These are phyloP conservation scores for Semnornis frantzii DNA, from an alignment of 2,113 vertebrate species.

Conservation along the genomic window DNA sequence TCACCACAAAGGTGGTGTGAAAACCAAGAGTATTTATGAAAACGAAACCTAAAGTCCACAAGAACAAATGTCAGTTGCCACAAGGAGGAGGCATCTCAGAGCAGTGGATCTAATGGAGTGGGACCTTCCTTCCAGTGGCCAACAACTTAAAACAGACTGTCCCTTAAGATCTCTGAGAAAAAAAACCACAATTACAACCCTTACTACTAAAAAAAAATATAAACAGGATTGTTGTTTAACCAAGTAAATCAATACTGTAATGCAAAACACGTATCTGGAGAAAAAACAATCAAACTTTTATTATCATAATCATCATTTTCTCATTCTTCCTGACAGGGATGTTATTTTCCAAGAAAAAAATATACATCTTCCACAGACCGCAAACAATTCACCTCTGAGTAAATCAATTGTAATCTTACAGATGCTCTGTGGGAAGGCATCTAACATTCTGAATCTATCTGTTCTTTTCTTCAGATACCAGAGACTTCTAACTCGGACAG, in stretches of 20 bases:
- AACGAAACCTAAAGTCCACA: background rate
- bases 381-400: background rate
- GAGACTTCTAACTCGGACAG: background rate
- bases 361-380: background rate
- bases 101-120: background rate
- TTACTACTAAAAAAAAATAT: background rate
- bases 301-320: background rate
- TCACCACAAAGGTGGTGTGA: background rate
- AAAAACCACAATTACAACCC: background rate
- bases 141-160: background rate
- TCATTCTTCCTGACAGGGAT: background rate
- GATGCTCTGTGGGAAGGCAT: background rate
- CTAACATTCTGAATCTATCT: background rate
- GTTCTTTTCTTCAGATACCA: background rate
- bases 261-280: background rate
- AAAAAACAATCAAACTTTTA: background rate
- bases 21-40: background rate
- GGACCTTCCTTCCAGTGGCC: background rate
- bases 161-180: background rate
- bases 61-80: background rate
- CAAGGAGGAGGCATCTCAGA: background rate
- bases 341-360: background rate
- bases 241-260: background rate
- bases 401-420: background rate
- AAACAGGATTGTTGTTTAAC: background rate